phyloP scores from a whole-genome alignment of 2,888 invertebrate genomes.

The Macaria notata region DNA sequence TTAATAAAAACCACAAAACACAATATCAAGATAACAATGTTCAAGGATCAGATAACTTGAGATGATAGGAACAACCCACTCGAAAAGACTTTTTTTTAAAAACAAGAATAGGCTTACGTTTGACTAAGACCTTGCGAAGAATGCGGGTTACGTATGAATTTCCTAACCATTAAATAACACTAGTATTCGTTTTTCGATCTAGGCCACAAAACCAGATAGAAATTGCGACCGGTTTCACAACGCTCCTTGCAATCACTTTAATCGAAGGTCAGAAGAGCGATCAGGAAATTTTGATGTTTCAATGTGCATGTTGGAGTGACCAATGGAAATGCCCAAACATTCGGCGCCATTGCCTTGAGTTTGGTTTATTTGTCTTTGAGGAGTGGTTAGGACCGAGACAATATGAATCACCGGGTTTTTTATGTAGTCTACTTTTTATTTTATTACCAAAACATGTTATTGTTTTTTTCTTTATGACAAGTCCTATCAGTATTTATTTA shows the following conservation, averaged over 20 bases:
- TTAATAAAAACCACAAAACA: too few relatives aligned
- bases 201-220: conserved; percentile 12
- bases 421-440: too few relatives aligned
- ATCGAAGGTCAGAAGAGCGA: conserved; percentile 19
- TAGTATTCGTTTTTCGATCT: conserved; percentile 24
- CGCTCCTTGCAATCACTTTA: conserved; percentile 14
- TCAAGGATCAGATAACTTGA: too few relatives aligned
- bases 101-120: too few relatives aligned
- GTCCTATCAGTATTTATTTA: too few relatives aligned
- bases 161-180: conserved; percentile 28
- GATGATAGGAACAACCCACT: too few relatives aligned
- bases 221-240: conserved; percentile 11
- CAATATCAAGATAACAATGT: too few relatives aligned
- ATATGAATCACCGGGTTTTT: too few relatives aligned
- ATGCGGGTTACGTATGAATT: conserved; percentile 15
- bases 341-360: neutral
- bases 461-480: too few relatives aligned
- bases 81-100: too few relatives aligned
- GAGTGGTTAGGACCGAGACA: too few relatives aligned
- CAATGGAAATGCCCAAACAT: conserved; percentile 12
- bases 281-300: conserved; percentile 23
- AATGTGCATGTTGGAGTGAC: neutral
- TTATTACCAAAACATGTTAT: too few relatives aligned
- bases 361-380: neutral
- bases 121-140: conserved; percentile 18